Percentiles rank a stretch among this genome's conserved stretches.
These are phyloP conservation scores for Acanthornis magna DNA, from an alignment of 2,797 vertebrate species.

Conservation along the genomic window DNA sequence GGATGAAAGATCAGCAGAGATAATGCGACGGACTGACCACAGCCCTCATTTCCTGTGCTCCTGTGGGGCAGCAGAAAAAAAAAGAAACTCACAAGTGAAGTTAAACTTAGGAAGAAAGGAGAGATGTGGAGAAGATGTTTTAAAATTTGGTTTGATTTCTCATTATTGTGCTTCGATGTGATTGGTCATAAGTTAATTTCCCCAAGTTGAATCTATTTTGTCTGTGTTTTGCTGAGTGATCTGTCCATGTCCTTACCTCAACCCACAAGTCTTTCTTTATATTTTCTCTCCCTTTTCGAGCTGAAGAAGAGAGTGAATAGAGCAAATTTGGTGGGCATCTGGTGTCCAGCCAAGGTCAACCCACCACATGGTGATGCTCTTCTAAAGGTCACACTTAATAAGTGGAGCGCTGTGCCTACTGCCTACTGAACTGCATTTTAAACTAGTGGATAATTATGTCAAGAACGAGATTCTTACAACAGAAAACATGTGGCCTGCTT, in stretches of 20 bases:
- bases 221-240: neutral
- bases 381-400: neutral
- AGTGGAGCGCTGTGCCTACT: neutral
- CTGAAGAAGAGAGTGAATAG: neutral
- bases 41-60: neutral
- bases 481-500: neutral
- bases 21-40: accelerated
- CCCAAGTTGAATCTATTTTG: neutral
- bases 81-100: neutral
- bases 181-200: neutral
- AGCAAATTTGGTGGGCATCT: neutral
- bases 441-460: neutral
- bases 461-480: neutral
- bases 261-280: neutral
- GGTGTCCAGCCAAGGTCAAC: neutral
- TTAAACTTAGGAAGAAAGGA: neutral
- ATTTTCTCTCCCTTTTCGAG: neutral
- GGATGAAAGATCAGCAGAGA: neutral
- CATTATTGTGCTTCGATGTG: neutral
- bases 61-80: neutral
- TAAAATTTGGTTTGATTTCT: neutral
- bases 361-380: neutral
- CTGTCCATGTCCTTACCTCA: neutral
- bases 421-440: neutral
- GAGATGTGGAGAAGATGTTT: neutral